Evolutionary conservation across 2,797 vertebrate species (phyloP), one percentile per base, ranked within the genome.

Genomic region (Chromis chromis): DNA sequence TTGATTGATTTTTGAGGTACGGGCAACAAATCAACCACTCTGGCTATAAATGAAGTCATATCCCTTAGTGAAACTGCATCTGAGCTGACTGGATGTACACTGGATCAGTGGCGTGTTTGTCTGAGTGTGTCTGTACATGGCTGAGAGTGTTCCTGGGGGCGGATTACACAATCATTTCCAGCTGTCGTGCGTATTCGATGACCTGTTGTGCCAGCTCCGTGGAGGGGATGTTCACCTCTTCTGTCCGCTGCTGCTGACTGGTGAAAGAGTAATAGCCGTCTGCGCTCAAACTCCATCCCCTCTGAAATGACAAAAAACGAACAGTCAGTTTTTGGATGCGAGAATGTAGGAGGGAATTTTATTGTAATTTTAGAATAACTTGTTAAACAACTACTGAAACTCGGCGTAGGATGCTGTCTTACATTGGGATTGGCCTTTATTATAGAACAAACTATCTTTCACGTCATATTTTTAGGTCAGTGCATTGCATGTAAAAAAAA

Each of bases 131-230:
- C 69, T 79, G 83, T 84, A 81, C 72, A 74, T 36, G 62, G 82
- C 22, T 42, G 69, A 78, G 67, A 83, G 86, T 70, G 75, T 84
- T 88, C 69, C 79, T 76, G 85, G 90, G 92, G 61, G 84, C 83
- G 67, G 76, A 71, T 93, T 96, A 98, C 88, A 99, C 97, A 72
- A 98, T 98, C 97, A 98, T 98, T 89, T 99, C 97, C 88, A 98
- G 94, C 91, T 98, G 97, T 79, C 96, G 94, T 57, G 97, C 97
- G 17, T 98, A 98, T 84, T 98, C 97, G 24, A 99, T 98, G 91
- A 99, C 97, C 89, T 99, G 97, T 72, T 96, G 93, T 81, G 97
- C 97, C 93, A 99, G 76, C 78, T 99, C 96, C 0, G 95, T 96
- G 4, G 97, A 97, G 14, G 97, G 97, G 83, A 99, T 98, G 80